Base-by-base conservation (phyloP, 2,797 vertebrate species). In the Xenentodon cancila region DNA sequence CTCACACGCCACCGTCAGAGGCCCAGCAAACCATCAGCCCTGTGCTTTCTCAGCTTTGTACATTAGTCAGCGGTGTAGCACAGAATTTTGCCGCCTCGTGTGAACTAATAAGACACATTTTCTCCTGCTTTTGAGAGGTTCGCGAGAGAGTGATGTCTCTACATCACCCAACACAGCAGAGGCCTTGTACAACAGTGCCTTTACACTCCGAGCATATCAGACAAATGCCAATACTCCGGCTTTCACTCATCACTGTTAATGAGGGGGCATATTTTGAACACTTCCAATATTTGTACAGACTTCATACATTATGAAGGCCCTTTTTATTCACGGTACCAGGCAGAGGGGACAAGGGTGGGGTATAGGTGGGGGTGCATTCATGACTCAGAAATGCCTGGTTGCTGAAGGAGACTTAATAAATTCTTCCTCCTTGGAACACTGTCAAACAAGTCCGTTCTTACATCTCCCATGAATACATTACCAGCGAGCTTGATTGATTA, bases 351-450 rank as follows among this genome's bases (percentile, higher is more conserved):
- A 71, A 64, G 84, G 74, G 71, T 54, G 64, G 79, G 76, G 68
- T 79, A 75, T 52, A 68, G 71, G 75, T 4, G 58, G 75, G 69
- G 69, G 70, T 69, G 63, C 48, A 68, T 75, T 81, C 80, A 69
- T 50, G 65, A 81, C 80, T 90, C 83, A 60, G 87, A 75, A 93
- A 80, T 86, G 84, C 85, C 80, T 77, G 82, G 80, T 80, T 84
- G 68, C 68, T 84, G 75, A 82, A 89, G 86, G 89, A 79, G 86
- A 92, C 92, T 93, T 90, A 89, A 93, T 92, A 91, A 92, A 93
- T 93, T 92, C 87, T 93, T 92, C 90, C 89, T 92, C 86, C 88
- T 92, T 91, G 88, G 90, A 93, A 91, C 91, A 88, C 90, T 92
- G 92, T 93, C 92, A 92, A 92, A 92, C 91, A 92, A 91, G 90